Conservation (phyloP, 2,797 vertebrate species). For the Hoplostethus mediterraneus region DNA sequence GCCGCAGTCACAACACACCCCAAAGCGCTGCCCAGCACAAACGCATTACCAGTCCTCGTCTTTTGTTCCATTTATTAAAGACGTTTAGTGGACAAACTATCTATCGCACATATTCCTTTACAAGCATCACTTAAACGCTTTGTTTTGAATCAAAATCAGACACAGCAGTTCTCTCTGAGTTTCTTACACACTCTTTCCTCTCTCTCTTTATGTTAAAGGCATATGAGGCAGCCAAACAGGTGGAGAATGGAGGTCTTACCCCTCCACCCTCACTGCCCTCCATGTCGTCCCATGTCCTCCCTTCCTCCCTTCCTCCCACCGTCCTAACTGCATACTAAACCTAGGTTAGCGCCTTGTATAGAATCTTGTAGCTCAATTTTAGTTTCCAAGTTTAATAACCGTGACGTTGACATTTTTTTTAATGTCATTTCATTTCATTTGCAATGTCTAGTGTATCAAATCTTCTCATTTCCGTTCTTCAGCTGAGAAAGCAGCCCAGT, state of each 20-base stretch:
- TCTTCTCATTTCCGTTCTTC: background rate
- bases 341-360: background rate
- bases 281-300: background rate
- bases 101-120: background rate
- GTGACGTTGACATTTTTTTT: no score
- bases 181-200: background rate
- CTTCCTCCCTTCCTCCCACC: slow-evolving; percentile 7
- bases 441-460: background rate
- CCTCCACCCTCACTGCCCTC: background rate
- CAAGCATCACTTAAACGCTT: background rate
- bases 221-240: background rate
- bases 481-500: background rate
- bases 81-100: slow-evolving; percentile 14
- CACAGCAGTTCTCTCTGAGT: no score
- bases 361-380: slow-evolving; percentile 6
- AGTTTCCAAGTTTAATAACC: background rate
- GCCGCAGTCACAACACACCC: slow-evolving; percentile 25
- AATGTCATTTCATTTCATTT: background rate
- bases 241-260: no score
- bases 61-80: background rate
- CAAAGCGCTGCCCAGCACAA: slow-evolving; percentile 15
- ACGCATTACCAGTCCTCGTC: background rate
- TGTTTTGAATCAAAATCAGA: no score
- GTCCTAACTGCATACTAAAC: background rate
- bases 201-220: no score